phyloP scores from a whole-genome alignment of 1,140 invertebrate species.

The Drosophila suzukii region DNA sequence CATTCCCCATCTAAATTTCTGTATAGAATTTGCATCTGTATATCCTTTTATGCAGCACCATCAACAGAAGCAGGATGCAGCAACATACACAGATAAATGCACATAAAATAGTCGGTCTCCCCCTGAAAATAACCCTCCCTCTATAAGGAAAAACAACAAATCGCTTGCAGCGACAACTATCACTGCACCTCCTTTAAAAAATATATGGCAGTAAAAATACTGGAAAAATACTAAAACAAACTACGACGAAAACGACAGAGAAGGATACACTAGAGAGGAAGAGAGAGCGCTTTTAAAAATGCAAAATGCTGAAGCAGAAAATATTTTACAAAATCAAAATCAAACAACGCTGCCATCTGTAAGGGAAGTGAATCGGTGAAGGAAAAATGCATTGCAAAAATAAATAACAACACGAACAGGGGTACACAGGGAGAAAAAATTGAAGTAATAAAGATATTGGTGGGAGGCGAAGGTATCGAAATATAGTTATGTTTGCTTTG shows the following conservation, averaged over 20 bases:
- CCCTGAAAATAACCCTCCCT: neutral
- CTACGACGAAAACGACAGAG: constrained; percentile 6
- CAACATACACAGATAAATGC: constrained; percentile 51
- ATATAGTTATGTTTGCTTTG: neutral
- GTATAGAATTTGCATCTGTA: constrained; percentile 73
- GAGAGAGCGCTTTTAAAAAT: constrained; percentile 45
- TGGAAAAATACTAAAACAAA: constrained; percentile 43
- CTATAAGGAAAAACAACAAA: constrained; percentile 54
- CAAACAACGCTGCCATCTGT: constrained; percentile 77
- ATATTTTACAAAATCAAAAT: constrained; percentile 83
- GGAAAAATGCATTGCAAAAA: constrained; percentile 49
- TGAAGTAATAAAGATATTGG: neutral
- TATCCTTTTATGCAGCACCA: constrained; percentile 67
- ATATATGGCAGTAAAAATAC: constrained; percentile 12
- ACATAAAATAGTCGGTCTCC: constrained; percentile 66
- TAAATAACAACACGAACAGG: constrained; percentile 5
- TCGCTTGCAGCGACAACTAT: constrained; percentile 75
- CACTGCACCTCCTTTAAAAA: constrained; percentile 12
- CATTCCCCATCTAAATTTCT: constrained; percentile 14
- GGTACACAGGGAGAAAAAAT: constrained; percentile 6
- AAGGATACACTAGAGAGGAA: neutral
- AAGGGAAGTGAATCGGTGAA: constrained; percentile 69
- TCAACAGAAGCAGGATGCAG: constrained; percentile 25
- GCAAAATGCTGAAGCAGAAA: constrained; percentile 74
- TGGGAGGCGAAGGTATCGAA: neutral